Evolutionary conservation across 2,113 vertebrate genomes (phyloP).

Genomic region (Acrocephalus arundinaceus): DNA sequence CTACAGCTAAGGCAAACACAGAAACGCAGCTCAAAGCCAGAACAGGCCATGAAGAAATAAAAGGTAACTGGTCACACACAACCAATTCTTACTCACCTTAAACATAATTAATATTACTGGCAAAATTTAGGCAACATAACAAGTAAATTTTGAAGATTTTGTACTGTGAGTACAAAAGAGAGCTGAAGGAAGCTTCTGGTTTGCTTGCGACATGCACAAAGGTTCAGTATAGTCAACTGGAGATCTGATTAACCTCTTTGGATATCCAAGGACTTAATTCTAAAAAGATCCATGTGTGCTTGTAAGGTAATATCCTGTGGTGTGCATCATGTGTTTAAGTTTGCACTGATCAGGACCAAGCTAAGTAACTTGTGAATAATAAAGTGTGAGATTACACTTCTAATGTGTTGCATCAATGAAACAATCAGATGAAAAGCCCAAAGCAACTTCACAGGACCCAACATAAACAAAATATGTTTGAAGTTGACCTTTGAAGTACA

Average conservation of each 20-base stretch:
- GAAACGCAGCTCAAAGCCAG: background rate
- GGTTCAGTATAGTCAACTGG: background rate
- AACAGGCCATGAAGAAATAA: background rate
- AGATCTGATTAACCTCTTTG: background rate
- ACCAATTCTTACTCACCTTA: background rate
- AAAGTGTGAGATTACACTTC: background rate
- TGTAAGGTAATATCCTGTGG: background rate
- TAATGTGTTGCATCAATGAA: background rate
- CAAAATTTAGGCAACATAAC: background rate
- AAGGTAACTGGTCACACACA: background rate
- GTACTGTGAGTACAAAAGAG: background rate
- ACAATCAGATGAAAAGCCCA: background rate
- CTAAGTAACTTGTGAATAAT: background rate
- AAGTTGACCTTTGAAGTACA: background rate
- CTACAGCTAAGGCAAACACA: slow-evolving; percentile 80
- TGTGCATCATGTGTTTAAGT: background rate
- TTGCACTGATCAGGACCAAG: background rate
- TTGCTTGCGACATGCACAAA: background rate
- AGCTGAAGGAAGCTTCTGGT: background rate
- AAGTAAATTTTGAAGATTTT: background rate
- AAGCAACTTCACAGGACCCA: background rate
- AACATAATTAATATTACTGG: background rate
- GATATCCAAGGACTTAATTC: background rate
- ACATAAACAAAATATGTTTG: background rate
- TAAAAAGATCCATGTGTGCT: background rate